Evolutionary conservation across 2,113 vertebrate species (phyloP), one percentile per base, ranked within the genome.

Genomic region (Leptosomus discolor): DNA sequence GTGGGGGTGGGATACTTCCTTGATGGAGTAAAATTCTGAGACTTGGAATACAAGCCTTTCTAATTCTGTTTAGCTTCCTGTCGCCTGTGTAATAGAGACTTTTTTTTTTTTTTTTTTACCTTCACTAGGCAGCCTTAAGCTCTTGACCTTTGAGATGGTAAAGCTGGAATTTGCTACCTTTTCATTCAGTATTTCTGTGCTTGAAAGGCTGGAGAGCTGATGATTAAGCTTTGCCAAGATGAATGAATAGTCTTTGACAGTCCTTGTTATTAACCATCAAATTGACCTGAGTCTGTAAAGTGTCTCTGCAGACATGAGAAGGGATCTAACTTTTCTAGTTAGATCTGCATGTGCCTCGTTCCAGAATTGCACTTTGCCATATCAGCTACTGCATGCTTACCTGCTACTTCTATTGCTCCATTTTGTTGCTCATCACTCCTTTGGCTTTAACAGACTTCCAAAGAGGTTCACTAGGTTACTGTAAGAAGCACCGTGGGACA

Each of bases 231-330:
- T 76, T 76, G n/a, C 17, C 32, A 67, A 41, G n/a, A 18, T 54
- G 32, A 41, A 12, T 46, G 20, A 83, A 8, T 29, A 9, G 29
- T 53, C 51, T 43, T n/a, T 39, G 43, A 6, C 27, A 29, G 48
- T 61, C 41, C 43, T 57, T 30, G 4, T 53, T 46, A 22, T 22
- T 57, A 64, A 71, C 39, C 13, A 20, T 34, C 27, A 30, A 23
- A 60, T 43, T 39, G 26, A 12, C 0, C 0, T n/a, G 53, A 39
- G 8, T 41, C 50, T 77, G 11, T 32, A 2, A n/a, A 50, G 57
- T 18, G 17, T 73, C 32, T 69, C n/a, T 70, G 85, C 43, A 51
- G 57, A 14, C 26, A 46, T 11, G 37, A 43, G 45, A 50, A 37
- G 20, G 32, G 34, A 23, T 85, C 6, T 26, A 8, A 61, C 26